Base-by-base conservation (phyloP, 2,888 invertebrate genomes). In the Lordiphosa andalusiaca region DNA sequence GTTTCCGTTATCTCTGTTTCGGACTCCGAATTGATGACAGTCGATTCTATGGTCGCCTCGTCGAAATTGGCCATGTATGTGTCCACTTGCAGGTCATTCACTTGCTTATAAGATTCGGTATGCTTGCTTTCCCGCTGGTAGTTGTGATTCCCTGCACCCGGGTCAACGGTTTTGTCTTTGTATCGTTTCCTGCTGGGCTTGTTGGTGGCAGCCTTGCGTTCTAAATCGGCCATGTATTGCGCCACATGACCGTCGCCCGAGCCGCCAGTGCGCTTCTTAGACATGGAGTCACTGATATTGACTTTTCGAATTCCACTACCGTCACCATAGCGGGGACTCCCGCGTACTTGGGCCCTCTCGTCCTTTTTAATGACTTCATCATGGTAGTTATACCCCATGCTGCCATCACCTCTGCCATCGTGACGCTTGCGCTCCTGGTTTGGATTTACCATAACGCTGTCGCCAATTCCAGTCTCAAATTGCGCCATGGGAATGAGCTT, bases 401-500 rank as follows among this genome's bases (percentile, higher is more conserved):
- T 30, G 4, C 6, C 25, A 9, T 67, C 65, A 0, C 59, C 68
- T 0, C 16, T 51, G 7, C 38, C 44, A 9, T 70, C 54, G 12
- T 56, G 54, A 2, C 55, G 60, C n/a, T 47, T 53, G 19, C 37
- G 59, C 1, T 69, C 63, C 13, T 73, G 59, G 38, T 63, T 40
- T n/a, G 49, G 48, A 30, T 52, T 63, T 2, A 80, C 59, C 60
- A 46, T 53, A 2, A 59, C 42, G 4, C 74, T 60, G 46, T 87
- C 87, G 3, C 87, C 87, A 37, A 87, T 87, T 50, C 87, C 83
- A 16, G 71, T 67, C 50, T 87, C 87, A 39, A 87, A 82, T n/a
- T 81, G 80, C 1, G 85, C 69, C 1, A 69, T 57, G 0, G 84
- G 53, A 62, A 84, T 80, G 0, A 80, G 71, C 64, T 87, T 72